phyloP scores from a whole-genome alignment of 2,113 vertebrate species.

The Cyphomyrus discorhynchus region DNA sequence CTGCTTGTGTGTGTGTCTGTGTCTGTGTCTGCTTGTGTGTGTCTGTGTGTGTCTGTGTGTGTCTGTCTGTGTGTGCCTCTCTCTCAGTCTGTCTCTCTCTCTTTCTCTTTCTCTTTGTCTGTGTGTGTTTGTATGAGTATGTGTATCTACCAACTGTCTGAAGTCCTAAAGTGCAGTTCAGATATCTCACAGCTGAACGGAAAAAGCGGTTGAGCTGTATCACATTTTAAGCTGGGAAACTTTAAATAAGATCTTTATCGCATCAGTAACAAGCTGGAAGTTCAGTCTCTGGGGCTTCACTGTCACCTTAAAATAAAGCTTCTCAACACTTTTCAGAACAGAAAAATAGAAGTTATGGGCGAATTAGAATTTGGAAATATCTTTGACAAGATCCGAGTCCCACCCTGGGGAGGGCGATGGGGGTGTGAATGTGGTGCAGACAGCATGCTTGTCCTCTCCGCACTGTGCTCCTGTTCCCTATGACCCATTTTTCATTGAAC shows the following conservation, averaged over 20 bases:
- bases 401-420: background rate
- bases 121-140: background rate
- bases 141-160: background rate
- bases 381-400: background rate
- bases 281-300: background rate
- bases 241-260: background rate
- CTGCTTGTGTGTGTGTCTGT: background rate
- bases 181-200: background rate
- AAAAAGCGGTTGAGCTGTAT: background rate
- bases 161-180: background rate
- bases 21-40: background rate
- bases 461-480: background rate
- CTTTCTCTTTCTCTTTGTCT: background rate
- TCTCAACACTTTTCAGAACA: background rate
- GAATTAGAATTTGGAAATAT: background rate
- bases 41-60: background rate
- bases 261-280: background rate
- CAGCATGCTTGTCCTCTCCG: background rate
- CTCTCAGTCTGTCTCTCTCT: background rate
- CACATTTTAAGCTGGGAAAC: background rate
- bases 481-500: background rate
- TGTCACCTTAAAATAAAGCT: background rate
- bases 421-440: background rate
- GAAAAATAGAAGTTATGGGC: background rate
- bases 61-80: background rate